Conservation (phyloP, 2,797 vertebrate genomes). For the Enteromius unitaeniatus region DNA sequence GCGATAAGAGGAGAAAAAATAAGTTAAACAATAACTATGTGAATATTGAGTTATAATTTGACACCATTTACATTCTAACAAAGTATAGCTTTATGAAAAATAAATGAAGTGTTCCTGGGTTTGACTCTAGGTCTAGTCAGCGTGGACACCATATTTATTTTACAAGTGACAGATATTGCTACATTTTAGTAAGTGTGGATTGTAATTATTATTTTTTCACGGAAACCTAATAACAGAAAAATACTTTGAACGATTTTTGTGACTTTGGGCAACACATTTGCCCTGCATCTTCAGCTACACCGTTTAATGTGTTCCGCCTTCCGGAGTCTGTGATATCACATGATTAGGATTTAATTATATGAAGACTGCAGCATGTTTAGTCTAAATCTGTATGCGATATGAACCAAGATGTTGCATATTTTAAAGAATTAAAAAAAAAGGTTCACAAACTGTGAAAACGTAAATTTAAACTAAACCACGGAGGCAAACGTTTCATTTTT, state of each 20-base stretch:
- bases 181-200: not conserved
- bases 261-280: not conserved
- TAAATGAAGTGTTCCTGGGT: no score
- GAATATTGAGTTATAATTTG: not conserved
- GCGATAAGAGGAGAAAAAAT: not conserved
- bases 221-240: not conserved
- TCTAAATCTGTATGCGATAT: not conserved
- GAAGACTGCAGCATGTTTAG: not conserved
- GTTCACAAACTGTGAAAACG: not conserved
- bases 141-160: not conserved
- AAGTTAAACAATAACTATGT: not conserved
- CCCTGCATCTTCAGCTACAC: not conserved
- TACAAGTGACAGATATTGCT: not conserved
- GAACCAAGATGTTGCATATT: not conserved
- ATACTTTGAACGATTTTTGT: not conserved
- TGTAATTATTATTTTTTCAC: not conserved
- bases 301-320: not conserved
- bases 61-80: not conserved
- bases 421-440: not conserved
- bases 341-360: not conserved
- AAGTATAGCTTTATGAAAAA: not conserved
- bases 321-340: not conserved
- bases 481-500: slow-evolving; percentile 62
- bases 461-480: slow-evolving; percentile 25
- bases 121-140: not conserved